Percentiles rank a stretch among this genome's conserved stretches.
phyloP scores from a whole-genome alignment of 2,113 vertebrate species.

The Isichthys henryi region DNA sequence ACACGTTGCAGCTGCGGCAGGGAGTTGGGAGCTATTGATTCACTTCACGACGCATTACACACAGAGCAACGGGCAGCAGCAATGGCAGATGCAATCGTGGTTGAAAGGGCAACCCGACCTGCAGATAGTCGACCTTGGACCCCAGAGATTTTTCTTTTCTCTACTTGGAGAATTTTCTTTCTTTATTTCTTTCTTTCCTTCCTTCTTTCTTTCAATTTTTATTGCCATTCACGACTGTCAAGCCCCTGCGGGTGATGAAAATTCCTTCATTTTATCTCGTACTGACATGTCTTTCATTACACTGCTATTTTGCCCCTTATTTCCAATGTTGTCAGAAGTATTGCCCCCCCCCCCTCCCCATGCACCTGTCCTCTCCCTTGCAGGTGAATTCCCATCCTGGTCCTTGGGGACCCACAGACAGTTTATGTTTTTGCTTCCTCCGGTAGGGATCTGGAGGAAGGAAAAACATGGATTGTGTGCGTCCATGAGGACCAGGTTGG shows the following conservation, averaged over 20 bases:
- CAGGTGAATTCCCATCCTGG: not conserved
- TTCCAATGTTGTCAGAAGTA: not conserved
- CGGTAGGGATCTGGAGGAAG: not conserved
- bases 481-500: not conserved
- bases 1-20: not conserved
- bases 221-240: not conserved
- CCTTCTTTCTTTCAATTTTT: not conserved
- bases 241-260: not conserved
- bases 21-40: not conserved
- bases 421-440: not conserved
- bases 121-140: not conserved
- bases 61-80: not conserved
- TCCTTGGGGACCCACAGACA: not conserved
- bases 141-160: not conserved
- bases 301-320: not conserved
- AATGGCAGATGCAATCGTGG: not conserved
- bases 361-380: not conserved
- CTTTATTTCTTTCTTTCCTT: too few species aligned
- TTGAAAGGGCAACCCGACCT: not conserved
- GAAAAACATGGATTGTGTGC: not conserved
- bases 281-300: not conserved
- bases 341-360: not conserved
- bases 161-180: not conserved
- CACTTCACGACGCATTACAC: not conserved
- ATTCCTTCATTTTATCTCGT: not conserved